Base-by-base conservation (phyloP, 1,140 invertebrate genomes). In the Hydropsyche tenuis region DNA sequence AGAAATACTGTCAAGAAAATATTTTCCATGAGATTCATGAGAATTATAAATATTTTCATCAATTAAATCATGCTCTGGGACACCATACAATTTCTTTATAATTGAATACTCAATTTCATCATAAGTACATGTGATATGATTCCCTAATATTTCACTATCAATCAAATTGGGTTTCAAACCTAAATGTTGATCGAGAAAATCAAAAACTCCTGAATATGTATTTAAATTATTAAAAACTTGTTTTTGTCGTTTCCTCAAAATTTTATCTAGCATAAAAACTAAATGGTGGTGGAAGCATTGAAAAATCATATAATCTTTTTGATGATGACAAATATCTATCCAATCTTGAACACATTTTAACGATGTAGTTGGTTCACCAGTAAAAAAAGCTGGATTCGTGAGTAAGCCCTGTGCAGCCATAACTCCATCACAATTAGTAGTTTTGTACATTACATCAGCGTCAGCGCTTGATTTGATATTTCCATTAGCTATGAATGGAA, bases 401-500 rank as follows among this genome's bases (percentile, higher is more conserved):
- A 99, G 86, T 12, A 99, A 84, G 4, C 94, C 95, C 81, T 92
- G 89, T 0, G 96, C 97, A 74, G 90, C 89, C 97, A 99, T 99
- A 0, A 89, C 85, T 84, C 94, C 96, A 82, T 92, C 86, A 74
- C 93, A 95, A 25, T 89, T 88, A 9, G 94, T 93, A 72, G 80
- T 77, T 43, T 88, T 80, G 72, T 90, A 87, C 20, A 97, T 83
- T 18, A 83, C 76, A 70, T 89, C 79, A 45, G 91, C 93, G 85
- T 93, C 92, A 16, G 89, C 79, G 73, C 94, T 84, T 56, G 82
- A 88, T 79, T 90, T 93, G 0, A 97, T 86, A 81, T 94, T 94
- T 69, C 97, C 97, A 88, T 99, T 99, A 0, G 94, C 95, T 78
- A 98, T 89, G 0, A 98, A 84, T 11, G 97, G 96, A 74, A 97